Percentiles rank a stretch among this genome's conserved stretches.
Evolutionary conservation across 2,797 vertebrate genomes (phyloP).

Genomic region (Pogoniulus pusillus): DNA sequence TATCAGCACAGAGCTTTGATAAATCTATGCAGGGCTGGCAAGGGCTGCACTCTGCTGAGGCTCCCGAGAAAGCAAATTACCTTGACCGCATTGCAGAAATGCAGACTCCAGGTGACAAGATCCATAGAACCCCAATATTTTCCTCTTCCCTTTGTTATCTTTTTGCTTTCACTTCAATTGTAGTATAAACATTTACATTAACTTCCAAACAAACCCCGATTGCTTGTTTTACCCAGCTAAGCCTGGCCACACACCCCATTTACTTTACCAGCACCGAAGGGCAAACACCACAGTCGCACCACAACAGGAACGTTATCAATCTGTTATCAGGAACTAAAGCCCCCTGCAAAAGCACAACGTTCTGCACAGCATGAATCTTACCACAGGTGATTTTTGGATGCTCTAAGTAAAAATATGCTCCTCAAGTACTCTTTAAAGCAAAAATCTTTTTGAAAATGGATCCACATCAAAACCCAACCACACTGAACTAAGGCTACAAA

Average conservation of each 20-base stretch:
- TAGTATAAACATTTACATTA: neutral
- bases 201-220: neutral
- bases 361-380: neutral
- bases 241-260: neutral
- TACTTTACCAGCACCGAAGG: neutral
- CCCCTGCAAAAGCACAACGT: neutral
- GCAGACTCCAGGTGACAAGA: constrained; percentile 34
- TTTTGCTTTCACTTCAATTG: constrained; percentile 17
- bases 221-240: neutral
- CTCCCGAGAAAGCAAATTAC: constrained; percentile 61
- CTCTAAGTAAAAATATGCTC: neutral
- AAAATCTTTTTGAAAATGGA: neutral
- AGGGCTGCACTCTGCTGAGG: constrained; percentile 29
- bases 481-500: neutral
- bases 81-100: constrained; percentile 68
- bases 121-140: constrained; percentile 1
- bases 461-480: neutral
- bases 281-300: neutral
- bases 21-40: constrained; percentile 39
- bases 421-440: neutral
- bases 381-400: neutral
- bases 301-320: neutral
- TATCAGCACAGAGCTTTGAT: neutral
- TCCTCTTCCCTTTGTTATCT: neutral
- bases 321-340: constrained; percentile 29